phyloP scores from a whole-genome alignment of 1,140 invertebrate species.

The Tetraneura akinire region DNA sequence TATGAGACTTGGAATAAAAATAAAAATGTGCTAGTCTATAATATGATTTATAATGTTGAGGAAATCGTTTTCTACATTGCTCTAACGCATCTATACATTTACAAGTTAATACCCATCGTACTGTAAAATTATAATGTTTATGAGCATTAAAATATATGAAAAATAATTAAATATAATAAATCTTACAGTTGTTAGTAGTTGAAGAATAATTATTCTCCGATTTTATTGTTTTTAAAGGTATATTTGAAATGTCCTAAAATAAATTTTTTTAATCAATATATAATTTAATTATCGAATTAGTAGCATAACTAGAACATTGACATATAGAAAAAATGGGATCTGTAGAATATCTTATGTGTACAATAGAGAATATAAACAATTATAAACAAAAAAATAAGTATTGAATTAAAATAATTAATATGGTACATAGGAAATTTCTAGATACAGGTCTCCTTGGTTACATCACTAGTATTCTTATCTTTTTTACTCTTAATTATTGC shows the following conservation, averaged over 20 bases:
- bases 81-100: slow-evolving; percentile 77
- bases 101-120: slow-evolving; percentile 61
- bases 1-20: slow-evolving; percentile 71
- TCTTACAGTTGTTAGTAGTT: neutral
- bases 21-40: slow-evolving; percentile 85
- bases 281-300: too few species aligned
- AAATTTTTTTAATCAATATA: too few species aligned
- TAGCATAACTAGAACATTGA: too few species aligned
- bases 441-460: too few species aligned
- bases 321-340: too few species aligned
- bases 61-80: slow-evolving; percentile 80
- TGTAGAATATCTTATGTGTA: too few species aligned
- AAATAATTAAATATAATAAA: neutral
- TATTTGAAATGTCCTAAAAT: neutral
- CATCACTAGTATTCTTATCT: too few species aligned
- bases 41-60: slow-evolving; percentile 90
- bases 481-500: too few species aligned
- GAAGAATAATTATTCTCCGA: neutral
- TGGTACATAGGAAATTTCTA: too few species aligned
- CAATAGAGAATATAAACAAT: too few species aligned
- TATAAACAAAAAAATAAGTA: too few species aligned
- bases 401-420: too few species aligned
- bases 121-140: slow-evolving; percentile 54
- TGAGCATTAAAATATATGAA: slow-evolving; percentile 27
- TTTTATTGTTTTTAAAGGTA: slow-evolving; percentile 12